Base-by-base conservation (phyloP, 2,113 vertebrate genomes). In the Halcyon senegalensis region DNA sequence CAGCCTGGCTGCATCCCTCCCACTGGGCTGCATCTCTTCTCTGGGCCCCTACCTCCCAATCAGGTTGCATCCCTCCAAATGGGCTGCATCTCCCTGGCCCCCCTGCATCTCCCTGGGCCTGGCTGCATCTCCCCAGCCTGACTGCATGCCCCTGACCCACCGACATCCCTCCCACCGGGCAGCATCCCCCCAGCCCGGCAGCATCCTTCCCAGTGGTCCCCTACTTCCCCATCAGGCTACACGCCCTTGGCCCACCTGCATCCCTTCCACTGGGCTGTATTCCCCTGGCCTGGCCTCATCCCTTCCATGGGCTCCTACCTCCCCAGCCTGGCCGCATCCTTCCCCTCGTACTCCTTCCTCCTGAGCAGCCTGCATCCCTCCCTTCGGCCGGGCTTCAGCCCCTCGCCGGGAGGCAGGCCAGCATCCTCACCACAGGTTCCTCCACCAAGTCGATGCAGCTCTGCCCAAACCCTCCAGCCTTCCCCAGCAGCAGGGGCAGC, bases 321-420 rank as follows among this genome's bases (percentile, higher is more conserved):
- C 39, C 16, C 10, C 0, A 1, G 19, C 56, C 58, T 4, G 0
- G 25, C 62, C 15, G 24, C 58, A 50, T 60, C 39, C 23, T 18
- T n/a, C 9, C 24, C 46, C 33, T 51, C 1, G 1, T 27, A 6
- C 9, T 66, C 39, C 60, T 16, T 7, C 28, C 44, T 56, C 21
- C 16, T 0, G 1, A 27, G 16, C 19, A 5, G 30, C 43, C 43
- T 59, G 58, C n/a, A 28, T 21, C 78, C 46, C 67, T 21, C 84
- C 24, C n/a, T 35, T 17, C 12, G 3, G 33, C 46, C 4, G 1
- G 23, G 78, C 51, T 75, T 21, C 48, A 28, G 56, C 39, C 56
- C 43, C 68, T 74, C 10, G 1, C 41, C 5, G 21, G 68, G 37
- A 56, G 13, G 33, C 44, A 53, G 75, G 27, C 55, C 84, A 13